Evolutionary conservation across 2,888 invertebrate species (phyloP), one percentile per base, ranked within the genome.

Genomic region (Lysandra coridon): DNA sequence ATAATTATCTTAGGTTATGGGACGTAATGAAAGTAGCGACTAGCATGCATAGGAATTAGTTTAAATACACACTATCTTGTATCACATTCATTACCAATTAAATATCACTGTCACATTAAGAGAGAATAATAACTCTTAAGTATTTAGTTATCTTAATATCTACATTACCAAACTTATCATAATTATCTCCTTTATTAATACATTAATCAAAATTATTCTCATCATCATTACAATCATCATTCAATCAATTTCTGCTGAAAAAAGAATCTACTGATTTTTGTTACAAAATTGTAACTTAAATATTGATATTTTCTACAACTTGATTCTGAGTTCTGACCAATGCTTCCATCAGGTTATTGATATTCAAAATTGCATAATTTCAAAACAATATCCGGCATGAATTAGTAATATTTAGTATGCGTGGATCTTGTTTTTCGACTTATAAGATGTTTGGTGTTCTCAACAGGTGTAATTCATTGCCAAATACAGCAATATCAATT

Each of bases 401-500:
- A 69, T 33, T 33, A 69, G 4, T 69, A 69, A 33, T 33, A 14
- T 69, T 69, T 30, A 64, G 64, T 30, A 64, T 64, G 23, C 64
- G 3, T 12, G 10, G 64, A 64, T 30, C 23, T 64, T 64, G 62
- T 64, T 64, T 64, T 64, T 30, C 30, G 64, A 64, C 23, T 64
- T 30, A 30, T 69, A 69, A 37, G 4, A 69, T 69, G 33, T 69
- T 23, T 69, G 69, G 14, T 37, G 69, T 33, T 14, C 14, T 69
- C 69, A 33, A 69, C 69, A 69, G 69, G 69, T 69, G 69, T 6
- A 0, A 5, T 17, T 37, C 33, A 69, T 69, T 69, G 69, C 69
- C 69, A 69, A 69, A 69, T 62, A 33, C 12, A 69, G 64, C 64
- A 30, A 69, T 37, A 69, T 69, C 69, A 69, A 17, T 69, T 37